Evolutionary conservation across 2,113 vertebrate species (phyloP).

Genomic region (Myxocyprinus asiaticus): DNA sequence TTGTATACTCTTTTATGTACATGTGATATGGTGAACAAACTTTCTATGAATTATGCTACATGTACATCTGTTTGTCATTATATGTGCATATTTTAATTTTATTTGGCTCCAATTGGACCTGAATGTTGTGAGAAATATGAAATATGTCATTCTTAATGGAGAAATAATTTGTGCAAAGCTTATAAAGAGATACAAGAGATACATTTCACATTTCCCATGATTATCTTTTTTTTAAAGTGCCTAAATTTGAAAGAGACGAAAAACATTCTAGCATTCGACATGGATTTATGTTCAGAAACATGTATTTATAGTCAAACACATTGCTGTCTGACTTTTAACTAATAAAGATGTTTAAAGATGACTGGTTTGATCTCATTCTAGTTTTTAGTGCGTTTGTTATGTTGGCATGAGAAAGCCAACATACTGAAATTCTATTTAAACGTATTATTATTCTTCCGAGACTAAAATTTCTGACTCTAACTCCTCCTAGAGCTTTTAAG

Average conservation of each 20-base stretch:
- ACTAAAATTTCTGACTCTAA: too few relatives aligned
- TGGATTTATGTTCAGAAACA: background rate
- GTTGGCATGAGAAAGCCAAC: too few relatives aligned
- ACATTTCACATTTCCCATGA: background rate
- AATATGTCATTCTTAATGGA: too few relatives aligned
- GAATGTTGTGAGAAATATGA: too few relatives aligned
- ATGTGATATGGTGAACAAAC: conserved; percentile 1
- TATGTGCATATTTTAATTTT: background rate
- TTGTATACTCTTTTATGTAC: background rate
- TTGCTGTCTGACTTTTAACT: background rate
- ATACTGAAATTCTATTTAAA: too few relatives aligned
- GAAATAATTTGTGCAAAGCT: background rate
- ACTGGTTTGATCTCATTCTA: too few relatives aligned
- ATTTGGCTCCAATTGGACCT: background rate
- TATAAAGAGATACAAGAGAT: background rate
- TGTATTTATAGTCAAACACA: background rate
- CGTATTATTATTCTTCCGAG: too few relatives aligned
- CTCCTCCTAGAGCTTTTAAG: too few relatives aligned
- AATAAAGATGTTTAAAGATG: background rate
- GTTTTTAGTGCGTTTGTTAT: too few relatives aligned
- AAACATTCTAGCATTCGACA: background rate
- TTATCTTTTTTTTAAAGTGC: background rate
- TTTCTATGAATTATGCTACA: background rate
- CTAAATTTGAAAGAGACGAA: background rate
- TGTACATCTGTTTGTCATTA: too few relatives aligned